These are phyloP conservation scores for Aldrovandia affinis DNA, from an alignment of 2,797 vertebrate genomes.

Conservation along the genomic window DNA sequence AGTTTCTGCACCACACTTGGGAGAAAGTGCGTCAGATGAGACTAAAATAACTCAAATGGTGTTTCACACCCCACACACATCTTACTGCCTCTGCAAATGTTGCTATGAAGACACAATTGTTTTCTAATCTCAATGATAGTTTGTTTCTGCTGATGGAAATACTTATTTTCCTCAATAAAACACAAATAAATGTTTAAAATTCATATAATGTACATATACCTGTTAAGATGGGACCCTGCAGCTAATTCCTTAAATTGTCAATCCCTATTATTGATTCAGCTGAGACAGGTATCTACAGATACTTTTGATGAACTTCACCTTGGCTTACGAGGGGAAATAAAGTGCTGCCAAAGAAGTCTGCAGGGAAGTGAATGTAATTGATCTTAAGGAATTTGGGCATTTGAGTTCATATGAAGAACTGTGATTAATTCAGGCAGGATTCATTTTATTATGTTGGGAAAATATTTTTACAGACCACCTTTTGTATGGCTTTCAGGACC, in stretches of 20 bases:
- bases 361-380: neutral
- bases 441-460: neutral
- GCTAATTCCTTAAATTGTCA: neutral
- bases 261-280: neutral
- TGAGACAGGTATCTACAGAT: neutral
- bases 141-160: neutral
- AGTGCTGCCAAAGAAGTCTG: neutral
- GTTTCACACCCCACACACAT: too few species aligned
- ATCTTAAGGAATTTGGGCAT: too few species aligned
- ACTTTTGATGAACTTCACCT: neutral
- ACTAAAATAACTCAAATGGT: too few species aligned
- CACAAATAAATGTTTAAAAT: too few species aligned
- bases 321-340: too few species aligned
- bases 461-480: too few species aligned
- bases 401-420: neutral
- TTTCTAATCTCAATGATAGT: neutral
- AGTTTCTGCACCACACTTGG: too few species aligned
- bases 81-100: too few species aligned
- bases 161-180: too few species aligned
- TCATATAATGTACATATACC: neutral
- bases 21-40: too few species aligned
- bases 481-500: constrained; percentile 76
- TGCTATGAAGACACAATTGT: too few species aligned
- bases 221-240: neutral
- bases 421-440: neutral